Base-by-base conservation (phyloP, 2,797 vertebrate species). In the Micrastur ruficollis region DNA sequence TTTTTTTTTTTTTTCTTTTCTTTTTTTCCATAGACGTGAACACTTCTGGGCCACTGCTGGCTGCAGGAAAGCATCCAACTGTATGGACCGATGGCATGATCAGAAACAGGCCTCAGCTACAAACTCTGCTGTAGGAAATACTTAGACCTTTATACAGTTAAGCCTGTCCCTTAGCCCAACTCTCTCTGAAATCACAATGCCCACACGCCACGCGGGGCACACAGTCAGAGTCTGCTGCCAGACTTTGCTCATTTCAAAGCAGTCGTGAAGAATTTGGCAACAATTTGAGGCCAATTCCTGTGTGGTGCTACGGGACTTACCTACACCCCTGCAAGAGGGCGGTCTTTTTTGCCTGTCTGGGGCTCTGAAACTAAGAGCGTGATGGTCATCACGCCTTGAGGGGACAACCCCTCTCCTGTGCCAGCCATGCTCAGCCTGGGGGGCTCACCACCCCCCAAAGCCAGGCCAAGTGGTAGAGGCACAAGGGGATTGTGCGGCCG, bases 51-150 rank as follows among this genome's bases (percentile, higher is more conserved):
- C 63, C 47, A 52, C n/a, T 72, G 81, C 47, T 84, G 61, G 87
- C 56, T 68, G 42, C 63, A 91, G 91, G 73, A 95, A 75, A 90
- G 14, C 46, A 84, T 93, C 81, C 93, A 93, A 52, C 36, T 66
- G 18, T 55, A 79, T 22, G 72, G 81, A 89, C 46, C 15, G 1
- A 62, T 66, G 72, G 68, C 0, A 3, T 52, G 75, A 88, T 56
- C 75, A 81, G 61, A 58, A 92, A 81, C 3, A 23, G 72, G n/a
- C 62, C 53, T 89, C 71, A 74, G 31, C 38, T 91, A 55, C 49
- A 75, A 83, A 73, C 29, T 86, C 49, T 79, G 40, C 56, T 3
- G 2, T 25, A 90, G 46, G 56, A 88, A 93, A 88, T 36, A 34
- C 47, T 85, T 34, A 47, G 52, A 72, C 15, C 9, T 66, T 91